Percentiles rank a stretch among this genome's conserved stretches.
phyloP scores from a whole-genome alignment of 2,797 vertebrate species.

The Notolabrus celidotus region DNA sequence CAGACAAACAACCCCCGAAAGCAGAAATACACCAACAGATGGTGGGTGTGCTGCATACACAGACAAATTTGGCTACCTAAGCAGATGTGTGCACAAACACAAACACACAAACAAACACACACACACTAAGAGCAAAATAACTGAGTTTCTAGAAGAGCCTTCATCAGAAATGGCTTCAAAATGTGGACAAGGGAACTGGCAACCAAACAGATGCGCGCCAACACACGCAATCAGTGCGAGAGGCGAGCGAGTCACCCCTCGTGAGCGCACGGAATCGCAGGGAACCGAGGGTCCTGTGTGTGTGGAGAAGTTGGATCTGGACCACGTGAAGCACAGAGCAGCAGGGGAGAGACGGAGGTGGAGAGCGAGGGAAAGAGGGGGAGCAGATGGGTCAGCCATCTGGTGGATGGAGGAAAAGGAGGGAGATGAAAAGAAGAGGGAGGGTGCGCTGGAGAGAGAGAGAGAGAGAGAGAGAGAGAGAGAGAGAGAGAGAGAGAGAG shows the following conservation, averaged over 20 bases:
- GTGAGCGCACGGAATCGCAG: conserved; percentile 32
- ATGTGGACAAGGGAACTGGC: conserved; percentile 34
- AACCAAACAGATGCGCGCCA: conserved; percentile 57
- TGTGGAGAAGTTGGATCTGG: conserved; percentile 72
- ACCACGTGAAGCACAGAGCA: conserved; percentile 73
- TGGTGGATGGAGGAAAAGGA: conserved; percentile 83
- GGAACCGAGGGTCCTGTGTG: conserved; percentile 64
- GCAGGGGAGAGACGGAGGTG: conserved; percentile 61
- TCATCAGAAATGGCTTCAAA: conserved; percentile 59
- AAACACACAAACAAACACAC: conserved; percentile 15
- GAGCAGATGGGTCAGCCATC: conserved; percentile 90
- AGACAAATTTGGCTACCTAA: conserved; percentile 72
- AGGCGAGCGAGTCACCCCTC: conserved; percentile 45
- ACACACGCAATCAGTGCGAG: conserved; percentile 49
- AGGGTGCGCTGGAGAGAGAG: conserved; percentile 56
- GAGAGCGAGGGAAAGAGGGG: conserved; percentile 66
- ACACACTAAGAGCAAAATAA: conserved; percentile 42
- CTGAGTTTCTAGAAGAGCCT: conserved; percentile 44
- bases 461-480: conserved; percentile 47
- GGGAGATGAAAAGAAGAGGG: conserved; percentile 81
- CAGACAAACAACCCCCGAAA: conserved; percentile 56
- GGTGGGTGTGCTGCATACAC: conserved; percentile 62
- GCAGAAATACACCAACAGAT: conserved; percentile 71
- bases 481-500: conserved; percentile 48
- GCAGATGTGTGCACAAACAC: conserved; percentile 73